Evolutionary conservation across 2,113 vertebrate genomes (phyloP).

Genomic region (Acrocephalus arundinaceus): DNA sequence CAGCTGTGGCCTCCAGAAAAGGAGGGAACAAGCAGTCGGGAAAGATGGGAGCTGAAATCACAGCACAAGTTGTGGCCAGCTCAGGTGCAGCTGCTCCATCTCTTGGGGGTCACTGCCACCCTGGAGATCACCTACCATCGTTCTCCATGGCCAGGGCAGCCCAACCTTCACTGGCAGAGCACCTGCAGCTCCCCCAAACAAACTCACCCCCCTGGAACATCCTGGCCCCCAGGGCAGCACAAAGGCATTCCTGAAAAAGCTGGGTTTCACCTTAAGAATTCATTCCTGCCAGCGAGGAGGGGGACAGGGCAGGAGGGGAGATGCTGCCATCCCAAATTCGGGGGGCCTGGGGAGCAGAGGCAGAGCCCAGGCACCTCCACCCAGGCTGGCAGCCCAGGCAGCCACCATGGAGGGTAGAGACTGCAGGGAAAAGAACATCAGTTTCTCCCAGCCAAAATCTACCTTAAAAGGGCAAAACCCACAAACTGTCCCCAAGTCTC

Average conservation of each 20-base stretch:
- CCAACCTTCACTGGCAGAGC: background rate
- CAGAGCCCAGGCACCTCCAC: background rate
- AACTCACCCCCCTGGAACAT: background rate
- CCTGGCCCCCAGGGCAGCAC: background rate
- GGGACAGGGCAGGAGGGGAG: background rate
- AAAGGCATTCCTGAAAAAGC: background rate
- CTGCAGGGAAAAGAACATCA: background rate
- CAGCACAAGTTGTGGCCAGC: background rate
- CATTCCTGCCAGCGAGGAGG: accelerated
- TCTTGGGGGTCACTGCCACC: background rate
- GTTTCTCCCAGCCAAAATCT: constrained; percentile 39
- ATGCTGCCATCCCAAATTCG: background rate
- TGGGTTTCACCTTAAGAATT: background rate
- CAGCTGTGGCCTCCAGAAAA: background rate
- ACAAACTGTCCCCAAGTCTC: background rate
- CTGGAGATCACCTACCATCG: background rate
- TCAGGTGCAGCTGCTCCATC: background rate
- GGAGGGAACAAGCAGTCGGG: background rate
- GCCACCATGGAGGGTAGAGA: background rate
- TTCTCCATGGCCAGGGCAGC: background rate
- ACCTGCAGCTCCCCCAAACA: background rate
- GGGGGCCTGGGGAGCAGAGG: background rate
- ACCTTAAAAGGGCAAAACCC: constrained; percentile 65
- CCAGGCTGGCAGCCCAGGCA: background rate
- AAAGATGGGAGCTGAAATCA: background rate